A percentile compares a stretch with the other conserved stretches of the same genome.
Conservation (phyloP, 2,797 vertebrate genomes). For the Phrynocephalus forsythii region DNA sequence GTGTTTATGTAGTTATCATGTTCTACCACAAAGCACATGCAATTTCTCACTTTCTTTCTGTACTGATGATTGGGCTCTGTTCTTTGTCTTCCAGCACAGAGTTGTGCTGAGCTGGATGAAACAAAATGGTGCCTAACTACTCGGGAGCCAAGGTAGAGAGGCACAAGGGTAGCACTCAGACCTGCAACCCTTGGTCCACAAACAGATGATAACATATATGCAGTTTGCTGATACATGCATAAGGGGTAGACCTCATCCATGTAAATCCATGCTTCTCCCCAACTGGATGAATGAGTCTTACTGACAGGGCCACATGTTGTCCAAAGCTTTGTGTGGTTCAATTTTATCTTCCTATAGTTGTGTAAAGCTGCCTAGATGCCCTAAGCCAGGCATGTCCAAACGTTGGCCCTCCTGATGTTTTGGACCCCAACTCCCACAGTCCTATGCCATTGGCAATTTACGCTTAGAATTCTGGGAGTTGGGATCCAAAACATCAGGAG, state of each 20-base stretch:
- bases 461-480: too few relatives aligned
- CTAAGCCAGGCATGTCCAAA: too few relatives aligned
- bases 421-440: too few relatives aligned
- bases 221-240: not conserved
- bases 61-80: not conserved
- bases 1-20: conserved; percentile 50
- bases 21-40: not conserved
- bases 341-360: not conserved
- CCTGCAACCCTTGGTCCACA: not conserved
- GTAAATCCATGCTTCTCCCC: not conserved
- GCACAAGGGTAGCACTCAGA: not conserved
- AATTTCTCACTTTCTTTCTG: conserved; percentile 17
- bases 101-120: not conserved
- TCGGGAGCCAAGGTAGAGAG: not conserved
- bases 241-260: not conserved
- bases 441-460: too few relatives aligned
- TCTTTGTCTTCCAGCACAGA: not conserved
- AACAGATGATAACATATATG: not conserved
- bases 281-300: not conserved
- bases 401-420: too few relatives aligned
- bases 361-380: too few relatives aligned
- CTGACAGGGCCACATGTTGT: not conserved
- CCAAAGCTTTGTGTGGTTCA: not conserved
- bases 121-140: not conserved
- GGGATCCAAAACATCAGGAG: too few relatives aligned